Percentiles rank a stretch among this genome's conserved stretches.
Conservation (phyloP, 2,797 vertebrate genomes). For the Ctenochaetus hawaiiensis region DNA sequence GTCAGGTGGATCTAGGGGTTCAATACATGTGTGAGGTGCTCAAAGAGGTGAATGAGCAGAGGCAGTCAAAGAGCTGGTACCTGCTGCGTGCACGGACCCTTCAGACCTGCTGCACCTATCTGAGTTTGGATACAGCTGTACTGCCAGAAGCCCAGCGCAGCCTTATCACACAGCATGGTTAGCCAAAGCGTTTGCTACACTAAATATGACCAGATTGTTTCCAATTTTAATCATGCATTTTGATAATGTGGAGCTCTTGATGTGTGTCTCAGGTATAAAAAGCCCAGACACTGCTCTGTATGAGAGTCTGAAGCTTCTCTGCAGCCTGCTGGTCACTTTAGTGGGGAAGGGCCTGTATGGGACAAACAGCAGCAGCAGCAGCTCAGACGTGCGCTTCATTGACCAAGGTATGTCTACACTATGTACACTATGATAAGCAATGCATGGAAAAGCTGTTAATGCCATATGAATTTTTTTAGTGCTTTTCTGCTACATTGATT, state of each 20-base stretch:
- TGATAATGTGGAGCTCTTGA: neutral
- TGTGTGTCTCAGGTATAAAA: conserved; percentile 82
- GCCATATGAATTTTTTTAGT: neutral
- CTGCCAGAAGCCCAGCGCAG: conserved; percentile 81
- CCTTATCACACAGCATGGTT: conserved; percentile 85
- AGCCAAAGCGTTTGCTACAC: conserved; percentile 14
- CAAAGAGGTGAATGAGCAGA: conserved; percentile 84
- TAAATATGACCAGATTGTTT: neutral
- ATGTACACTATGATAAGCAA: neutral
- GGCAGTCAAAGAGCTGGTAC: conserved; percentile 90
- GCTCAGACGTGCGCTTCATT: conserved; percentile 82
- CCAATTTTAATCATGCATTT: neutral
- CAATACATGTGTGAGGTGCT: conserved; percentile 85
- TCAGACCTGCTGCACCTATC: conserved; percentile 86
- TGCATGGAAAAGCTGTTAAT: neutral
- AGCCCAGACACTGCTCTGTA: conserved; percentile 87
- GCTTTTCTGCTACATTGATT: neutral
- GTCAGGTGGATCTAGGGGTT: conserved; percentile 87
- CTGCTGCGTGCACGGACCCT: conserved; percentile 89
- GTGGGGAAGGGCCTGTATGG: conserved; percentile 88
- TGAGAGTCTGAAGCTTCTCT: conserved; percentile 90
- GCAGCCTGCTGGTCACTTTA: conserved; percentile 89
- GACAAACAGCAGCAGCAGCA: conserved; percentile 30
- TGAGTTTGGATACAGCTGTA: conserved; percentile 82
- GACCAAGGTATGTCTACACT: conserved; percentile 84